Base-by-base conservation (phyloP, 2,888 invertebrate genomes). In the Callimorpha dominula region DNA sequence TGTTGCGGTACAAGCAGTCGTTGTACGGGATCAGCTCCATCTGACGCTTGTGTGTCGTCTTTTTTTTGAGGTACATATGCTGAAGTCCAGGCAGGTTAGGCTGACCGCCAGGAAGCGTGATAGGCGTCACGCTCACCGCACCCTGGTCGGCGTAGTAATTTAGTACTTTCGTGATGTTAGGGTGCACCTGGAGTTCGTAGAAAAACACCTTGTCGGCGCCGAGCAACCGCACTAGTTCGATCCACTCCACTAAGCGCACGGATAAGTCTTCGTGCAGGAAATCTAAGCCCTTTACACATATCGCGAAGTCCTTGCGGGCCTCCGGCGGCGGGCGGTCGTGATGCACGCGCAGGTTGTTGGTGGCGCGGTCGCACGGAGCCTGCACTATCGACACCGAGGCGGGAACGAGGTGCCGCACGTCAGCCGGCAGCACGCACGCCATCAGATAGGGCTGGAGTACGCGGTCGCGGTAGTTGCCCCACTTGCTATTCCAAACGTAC, bases 21-120 rank as follows among this genome's bases (percentile, higher is more conserved):
- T 99, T 99, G 96, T 99, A 99, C 15, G 99, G 99, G 85, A 99
- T 98, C 76, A 99, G 96, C 93, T 99, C 99, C 94, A 99, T 99
- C 91, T 99, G 98, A 17, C 99, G 96, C 93, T 99, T 99, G 94
- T 99, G 98, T 87, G 98, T 99, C 50, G 98, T 97, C 93, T 99
- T 99, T 90, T 98, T 98, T 73, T 98, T 98, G 69, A 99, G 96
- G 89, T 98, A 99, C 93, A 98, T 96, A 91, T 98, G 98, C 90
- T 98, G 98, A 86, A 99, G 97, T 0, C 97, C 97, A 0, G 98
- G 98, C 60, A 98, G 97, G 92, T 99, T 99, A 0, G 99, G 99
- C 88, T 98, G 98, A 0, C 98, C 98, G 14, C 99, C 98, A 0
- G 99, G 98, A 78, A 99, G 93, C 8, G 98, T 98, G 60, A 99